phyloP scores from a whole-genome alignment of 2,113 vertebrate genomes.

The Petrocephalus microphthalmus region DNA sequence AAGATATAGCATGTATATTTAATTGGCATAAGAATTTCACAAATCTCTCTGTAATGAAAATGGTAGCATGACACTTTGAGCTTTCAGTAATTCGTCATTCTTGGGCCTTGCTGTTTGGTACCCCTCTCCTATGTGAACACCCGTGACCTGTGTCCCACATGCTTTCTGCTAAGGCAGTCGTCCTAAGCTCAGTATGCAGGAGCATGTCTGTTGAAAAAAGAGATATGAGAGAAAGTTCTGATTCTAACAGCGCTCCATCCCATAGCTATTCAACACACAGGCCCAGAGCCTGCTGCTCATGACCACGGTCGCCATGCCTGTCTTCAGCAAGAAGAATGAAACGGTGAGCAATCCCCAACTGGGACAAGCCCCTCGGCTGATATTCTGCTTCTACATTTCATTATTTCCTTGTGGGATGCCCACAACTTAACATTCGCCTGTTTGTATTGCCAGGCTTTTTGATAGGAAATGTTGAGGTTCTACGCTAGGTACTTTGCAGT shows the following conservation, averaged over 20 bases:
- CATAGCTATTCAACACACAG: slow-evolving; percentile 76
- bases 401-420: not conserved
- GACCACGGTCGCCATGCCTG: slow-evolving; percentile 93
- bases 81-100: not conserved
- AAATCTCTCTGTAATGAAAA: no score
- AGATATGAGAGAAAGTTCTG: not conserved
- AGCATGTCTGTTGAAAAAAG: not conserved
- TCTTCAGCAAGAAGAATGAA: slow-evolving; percentile 95
- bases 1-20: no score
- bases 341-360: slow-evolving; percentile 66
- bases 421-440: not conserved
- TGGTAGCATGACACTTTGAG: no score
- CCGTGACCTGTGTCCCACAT: not conserved
- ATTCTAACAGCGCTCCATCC: slow-evolving; percentile 15
- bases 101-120: not conserved
- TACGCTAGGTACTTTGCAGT: not conserved
- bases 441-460: not conserved
- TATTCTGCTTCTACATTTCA: not conserved
- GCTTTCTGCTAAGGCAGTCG: not conserved
- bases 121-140: not conserved
- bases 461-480: not conserved
- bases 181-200: not conserved
- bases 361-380: no score
- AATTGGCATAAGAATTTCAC: no score
- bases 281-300: slow-evolving; percentile 80